Conservation (phyloP, 1,140 invertebrate species). For the Neuroterus valhalla region DNA sequence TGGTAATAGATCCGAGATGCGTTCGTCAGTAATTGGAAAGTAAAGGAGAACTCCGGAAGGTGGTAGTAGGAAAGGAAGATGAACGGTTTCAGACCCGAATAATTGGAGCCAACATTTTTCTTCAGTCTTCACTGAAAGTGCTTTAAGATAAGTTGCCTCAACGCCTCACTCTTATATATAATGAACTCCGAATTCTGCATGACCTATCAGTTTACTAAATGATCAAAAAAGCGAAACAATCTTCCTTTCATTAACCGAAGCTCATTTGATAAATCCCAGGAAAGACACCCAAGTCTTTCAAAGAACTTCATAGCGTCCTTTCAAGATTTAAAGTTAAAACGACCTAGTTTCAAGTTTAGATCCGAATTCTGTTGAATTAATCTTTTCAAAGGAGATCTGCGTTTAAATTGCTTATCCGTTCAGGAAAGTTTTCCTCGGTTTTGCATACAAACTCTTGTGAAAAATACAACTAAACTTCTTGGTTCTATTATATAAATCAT, state of each 20-base stretch:
- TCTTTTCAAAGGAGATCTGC: not conserved
- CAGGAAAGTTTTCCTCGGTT: not conserved
- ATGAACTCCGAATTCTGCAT: not conserved
- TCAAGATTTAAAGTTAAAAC: not conserved
- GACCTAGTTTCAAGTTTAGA: not conserved
- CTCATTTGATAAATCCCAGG: not conserved
- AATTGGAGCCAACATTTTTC: slow-evolving; percentile 18
- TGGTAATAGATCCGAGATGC: slow-evolving; percentile 26
- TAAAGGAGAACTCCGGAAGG: not conserved
- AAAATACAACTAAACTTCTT: not conserved
- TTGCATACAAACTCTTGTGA: not conserved
- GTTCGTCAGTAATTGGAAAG: slow-evolving; percentile 19
- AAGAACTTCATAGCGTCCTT: not conserved
- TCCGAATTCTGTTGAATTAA: not conserved
- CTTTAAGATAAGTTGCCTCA: not conserved
- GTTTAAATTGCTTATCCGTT: slow-evolving; percentile 19
- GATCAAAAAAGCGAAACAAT: too few relatives aligned
- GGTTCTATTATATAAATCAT: not conserved
- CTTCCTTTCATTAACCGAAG: not conserved
- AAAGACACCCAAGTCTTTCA: not conserved
- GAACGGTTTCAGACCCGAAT: slow-evolving; percentile 17
- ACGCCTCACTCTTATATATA: not conserved
- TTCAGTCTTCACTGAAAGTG: not conserved
- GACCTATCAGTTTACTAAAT: too few relatives aligned
- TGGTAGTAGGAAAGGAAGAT: slow-evolving; percentile 17